A percentile compares a stretch with the other conserved stretches of the same genome.
phyloP scores from a whole-genome alignment of 37 sponge, comb jelly and placozoan genomes.

The Amphimedon queenslandica region DNA sequence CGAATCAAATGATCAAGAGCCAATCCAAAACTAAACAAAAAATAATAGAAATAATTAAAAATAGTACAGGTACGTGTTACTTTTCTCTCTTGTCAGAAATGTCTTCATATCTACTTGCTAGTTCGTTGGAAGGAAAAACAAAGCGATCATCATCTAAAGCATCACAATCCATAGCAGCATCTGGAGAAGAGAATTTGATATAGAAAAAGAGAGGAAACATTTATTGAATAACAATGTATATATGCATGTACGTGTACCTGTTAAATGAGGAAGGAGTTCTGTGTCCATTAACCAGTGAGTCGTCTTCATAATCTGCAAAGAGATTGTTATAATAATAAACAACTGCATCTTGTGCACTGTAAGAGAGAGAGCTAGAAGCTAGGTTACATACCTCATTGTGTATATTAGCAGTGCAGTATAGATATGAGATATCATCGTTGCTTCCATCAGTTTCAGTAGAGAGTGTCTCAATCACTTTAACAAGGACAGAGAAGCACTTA shows the following conservation, averaged over 20 bases:
- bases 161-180: too few relatives aligned
- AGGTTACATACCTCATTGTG: background rate
- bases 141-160: background rate
- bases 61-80: too few relatives aligned
- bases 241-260: background rate
- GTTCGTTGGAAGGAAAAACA: background rate
- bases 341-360: too few relatives aligned
- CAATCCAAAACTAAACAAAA: background rate
- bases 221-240: background rate
- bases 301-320: background rate
- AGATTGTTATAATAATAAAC: too few relatives aligned
- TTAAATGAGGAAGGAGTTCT: background rate
- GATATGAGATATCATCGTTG: background rate
- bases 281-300: background rate
- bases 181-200: too few relatives aligned
- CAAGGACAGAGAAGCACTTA: background rate
- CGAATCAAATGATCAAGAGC: background rate
- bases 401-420: background rate
- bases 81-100: background rate
- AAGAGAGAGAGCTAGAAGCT: too few relatives aligned
- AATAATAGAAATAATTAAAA: too few relatives aligned
- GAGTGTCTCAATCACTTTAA: too few relatives aligned
- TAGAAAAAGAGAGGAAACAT: too few relatives aligned
- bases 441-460: too few relatives aligned
- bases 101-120: background rate